Evolutionary conservation across 2,888 invertebrate species (phyloP).

Genomic region (Brachylomia viminalis): DNA sequence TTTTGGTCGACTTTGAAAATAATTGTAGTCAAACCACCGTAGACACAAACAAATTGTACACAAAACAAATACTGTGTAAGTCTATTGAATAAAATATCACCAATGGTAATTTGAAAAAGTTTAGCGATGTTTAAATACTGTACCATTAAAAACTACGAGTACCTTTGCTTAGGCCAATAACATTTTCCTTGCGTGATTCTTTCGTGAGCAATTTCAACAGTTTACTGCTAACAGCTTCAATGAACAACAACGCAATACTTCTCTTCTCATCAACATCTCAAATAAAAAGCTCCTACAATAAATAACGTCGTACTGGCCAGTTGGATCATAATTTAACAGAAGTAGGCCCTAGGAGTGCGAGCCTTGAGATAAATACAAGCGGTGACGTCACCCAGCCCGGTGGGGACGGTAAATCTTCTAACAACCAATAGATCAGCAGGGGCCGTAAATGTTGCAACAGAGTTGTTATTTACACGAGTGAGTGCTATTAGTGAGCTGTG

Average conservation of each 20-base stretch:
- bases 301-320: constrained; percentile 47
- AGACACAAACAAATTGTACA: not conserved
- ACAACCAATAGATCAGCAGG: constrained; percentile 53
- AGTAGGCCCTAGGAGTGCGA: constrained; percentile 59
- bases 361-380: constrained; percentile 62
- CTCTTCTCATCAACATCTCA: constrained; percentile 29
- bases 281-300: constrained; percentile 57
- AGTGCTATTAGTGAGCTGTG: constrained; percentile 33
- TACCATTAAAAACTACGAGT: not conserved
- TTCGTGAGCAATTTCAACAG: constrained; percentile 1
- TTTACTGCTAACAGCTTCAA: not conserved
- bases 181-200: not conserved
- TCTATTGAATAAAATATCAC: not conserved
- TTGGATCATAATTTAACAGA: constrained; percentile 61
- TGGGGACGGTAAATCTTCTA: constrained; percentile 61
- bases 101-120: not conserved
- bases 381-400: constrained; percentile 53
- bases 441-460: constrained; percentile 57
- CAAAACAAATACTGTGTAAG: too few relatives aligned
- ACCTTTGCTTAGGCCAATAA: not conserved
- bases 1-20: not conserved
- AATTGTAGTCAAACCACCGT: too few relatives aligned
- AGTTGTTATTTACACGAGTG: constrained; percentile 27
- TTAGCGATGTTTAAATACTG: not conserved
- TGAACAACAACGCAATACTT: constrained; percentile 4